Evolutionary conservation across 2,113 vertebrate genomes (phyloP).

Genomic region (pig (Sus scrofa)): T2T-Sscrofa CM000822.6:76596001-76596500

Average conservation of each 20-base stretch:
- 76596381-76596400: background rate
- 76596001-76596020: rapidly evolving
- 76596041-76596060: background rate
- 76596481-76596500: background rate
- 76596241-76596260: background rate
- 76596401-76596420: background rate
- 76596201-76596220: too few species aligned
- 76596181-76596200: background rate
- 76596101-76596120: background rate
- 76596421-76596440: background rate
- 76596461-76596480: background rate
- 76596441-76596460: background rate
- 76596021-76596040: background rate
- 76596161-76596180: background rate
- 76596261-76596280: background rate
- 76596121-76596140: background rate
- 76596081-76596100: background rate
- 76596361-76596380: background rate
- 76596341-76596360: background rate
- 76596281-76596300: background rate
- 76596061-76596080: background rate
- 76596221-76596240: background rate
- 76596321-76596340: background rate
- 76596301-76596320: background rate
- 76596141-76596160: background rate